phyloP scores from a whole-genome alignment of 2,113 vertebrate genomes.

The Calyptommatus sinebrachiatus region DNA sequence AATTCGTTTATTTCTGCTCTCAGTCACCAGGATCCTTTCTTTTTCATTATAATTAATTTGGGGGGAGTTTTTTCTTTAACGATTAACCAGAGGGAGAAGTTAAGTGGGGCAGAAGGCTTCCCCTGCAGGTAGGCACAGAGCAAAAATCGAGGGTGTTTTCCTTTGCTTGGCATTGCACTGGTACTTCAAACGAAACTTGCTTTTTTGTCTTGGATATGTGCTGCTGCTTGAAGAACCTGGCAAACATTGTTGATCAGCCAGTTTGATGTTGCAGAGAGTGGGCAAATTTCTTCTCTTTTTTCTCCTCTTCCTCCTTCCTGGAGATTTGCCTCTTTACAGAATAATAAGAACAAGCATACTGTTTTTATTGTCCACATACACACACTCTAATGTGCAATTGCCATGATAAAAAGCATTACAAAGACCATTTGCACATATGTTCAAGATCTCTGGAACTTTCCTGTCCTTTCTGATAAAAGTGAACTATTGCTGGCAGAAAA shows the following conservation, averaged over 20 bases:
- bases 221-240: background rate
- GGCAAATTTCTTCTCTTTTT: background rate
- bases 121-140: background rate
- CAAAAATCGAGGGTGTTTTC: rapidly evolving
- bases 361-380: background rate
- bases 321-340: background rate
- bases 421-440: rapidly evolving
- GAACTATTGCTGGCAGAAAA: background rate
- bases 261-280: conserved; percentile 13
- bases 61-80: rapidly evolving
- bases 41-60: background rate
- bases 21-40: background rate
- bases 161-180: rapidly evolving
- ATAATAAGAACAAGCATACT: background rate
- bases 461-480: background rate
- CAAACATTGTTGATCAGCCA: rapidly evolving
- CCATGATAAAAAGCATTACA: background rate
- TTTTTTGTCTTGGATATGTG: rapidly evolving
- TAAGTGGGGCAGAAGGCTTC: background rate
- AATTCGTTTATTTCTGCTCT: conserved; percentile 31
- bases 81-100: background rate
- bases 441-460: background rate
- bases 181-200: rapidly evolving
- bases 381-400: background rate
- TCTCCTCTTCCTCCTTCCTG: background rate